These are phyloP conservation scores for Drosophila biarmipes DNA, from an alignment of 1,140 invertebrate species.

Conservation along the genomic window DNA sequence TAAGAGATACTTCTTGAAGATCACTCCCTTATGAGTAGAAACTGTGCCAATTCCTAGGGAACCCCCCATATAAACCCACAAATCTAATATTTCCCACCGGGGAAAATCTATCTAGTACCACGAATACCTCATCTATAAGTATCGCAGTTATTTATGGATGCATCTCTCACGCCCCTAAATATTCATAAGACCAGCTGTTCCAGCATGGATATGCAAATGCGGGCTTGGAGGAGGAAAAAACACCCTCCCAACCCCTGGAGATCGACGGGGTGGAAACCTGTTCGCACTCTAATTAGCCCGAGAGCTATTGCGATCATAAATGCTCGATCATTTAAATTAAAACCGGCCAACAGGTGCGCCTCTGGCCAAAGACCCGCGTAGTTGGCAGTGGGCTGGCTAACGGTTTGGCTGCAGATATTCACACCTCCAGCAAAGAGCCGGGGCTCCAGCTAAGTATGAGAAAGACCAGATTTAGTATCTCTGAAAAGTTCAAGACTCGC, in stretches of 20 bases:
- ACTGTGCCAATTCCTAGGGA: not conserved
- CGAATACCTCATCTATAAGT: slow-evolving; percentile 7
- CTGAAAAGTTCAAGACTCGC: slow-evolving; percentile 68
- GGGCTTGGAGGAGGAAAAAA: not conserved
- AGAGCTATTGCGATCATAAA: slow-evolving; percentile 65
- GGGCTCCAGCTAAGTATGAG: slow-evolving; percentile 23
- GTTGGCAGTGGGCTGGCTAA: slow-evolving; percentile 50
- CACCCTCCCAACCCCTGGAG: not conserved
- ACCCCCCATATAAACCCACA: not conserved
- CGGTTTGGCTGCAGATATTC: slow-evolving; percentile 61
- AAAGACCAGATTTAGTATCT: slow-evolving; percentile 22
- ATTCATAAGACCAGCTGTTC: slow-evolving; percentile 44
- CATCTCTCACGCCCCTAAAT: slow-evolving; percentile 40
- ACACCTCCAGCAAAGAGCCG: slow-evolving; percentile 29
- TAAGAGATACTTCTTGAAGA: too few species aligned
- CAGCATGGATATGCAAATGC: slow-evolving; percentile 47
- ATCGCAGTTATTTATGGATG: slow-evolving; percentile 15
- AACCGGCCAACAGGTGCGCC: slow-evolving; percentile 72
- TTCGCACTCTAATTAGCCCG: slow-evolving; percentile 65
- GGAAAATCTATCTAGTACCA: not conserved
- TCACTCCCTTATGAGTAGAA: not conserved
- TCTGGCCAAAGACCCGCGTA: slow-evolving; percentile 20
- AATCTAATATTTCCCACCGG: not conserved
- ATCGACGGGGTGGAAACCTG: slow-evolving; percentile 43
- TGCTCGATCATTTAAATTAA: slow-evolving; percentile 70